These are phyloP conservation scores for Zaprionus nigranus DNA, from an alignment of 1,140 invertebrate species.

Conservation along the genomic window DNA sequence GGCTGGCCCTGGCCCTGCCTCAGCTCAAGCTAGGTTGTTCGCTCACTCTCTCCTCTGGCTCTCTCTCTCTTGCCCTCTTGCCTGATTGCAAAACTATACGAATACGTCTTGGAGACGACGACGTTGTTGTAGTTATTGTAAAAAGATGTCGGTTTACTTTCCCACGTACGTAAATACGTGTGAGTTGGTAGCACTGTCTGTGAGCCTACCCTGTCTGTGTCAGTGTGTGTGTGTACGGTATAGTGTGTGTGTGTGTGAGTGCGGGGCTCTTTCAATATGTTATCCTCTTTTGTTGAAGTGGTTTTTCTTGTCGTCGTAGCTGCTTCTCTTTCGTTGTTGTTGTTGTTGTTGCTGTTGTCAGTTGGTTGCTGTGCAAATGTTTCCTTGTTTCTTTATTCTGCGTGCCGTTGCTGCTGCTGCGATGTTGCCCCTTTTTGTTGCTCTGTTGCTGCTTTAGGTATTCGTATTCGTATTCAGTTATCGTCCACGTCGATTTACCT, in stretches of 20 bases:
- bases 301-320: conserved; percentile 73
- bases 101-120: conserved; percentile 21
- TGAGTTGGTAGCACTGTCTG: conserved; percentile 37
- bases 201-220: conserved; percentile 28
- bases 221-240: conserved; percentile 21
- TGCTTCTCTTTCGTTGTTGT: conserved; percentile 48
- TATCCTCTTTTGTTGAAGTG: conserved; percentile 83
- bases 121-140: conserved; percentile 64
- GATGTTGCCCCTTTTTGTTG: conserved; percentile 45
- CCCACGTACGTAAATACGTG: conserved; percentile 67
- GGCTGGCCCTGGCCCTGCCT: conserved; percentile 65
- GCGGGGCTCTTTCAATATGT: conserved; percentile 77
- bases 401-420: conserved; percentile 58
- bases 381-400: conserved; percentile 83
- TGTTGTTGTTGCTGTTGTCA: conserved; percentile 44
- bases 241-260: conserved; percentile 27
- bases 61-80: conserved; percentile 9
- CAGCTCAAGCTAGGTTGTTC: conserved; percentile 27
- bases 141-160: conserved; percentile 83
- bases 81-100: conserved; percentile 73
- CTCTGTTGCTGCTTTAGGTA: conserved; percentile 68
- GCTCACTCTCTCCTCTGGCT: conserved; percentile 10
- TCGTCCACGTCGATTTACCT: conserved; percentile 78
- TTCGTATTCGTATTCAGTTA: conserved; percentile 70
- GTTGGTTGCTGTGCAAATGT: conserved; percentile 73